phyloP scores from a whole-genome alignment of 2,113 vertebrate species.

The Cheirogaleus medius region DNA sequence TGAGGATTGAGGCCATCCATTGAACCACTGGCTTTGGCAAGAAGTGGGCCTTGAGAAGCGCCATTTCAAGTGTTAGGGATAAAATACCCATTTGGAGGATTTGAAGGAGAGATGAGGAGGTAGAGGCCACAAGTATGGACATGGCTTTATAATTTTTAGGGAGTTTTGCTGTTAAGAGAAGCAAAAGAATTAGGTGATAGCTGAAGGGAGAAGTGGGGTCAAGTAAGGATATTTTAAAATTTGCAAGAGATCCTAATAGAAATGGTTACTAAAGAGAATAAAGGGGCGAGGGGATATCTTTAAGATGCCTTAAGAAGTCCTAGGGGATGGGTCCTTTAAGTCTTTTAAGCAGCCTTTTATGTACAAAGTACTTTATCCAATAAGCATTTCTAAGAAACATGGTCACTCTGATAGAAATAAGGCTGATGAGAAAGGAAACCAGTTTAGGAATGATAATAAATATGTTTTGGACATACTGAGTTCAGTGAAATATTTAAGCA shows the following conservation, averaged over 20 bases:
- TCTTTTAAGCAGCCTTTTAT: background rate
- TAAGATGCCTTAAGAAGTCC: background rate
- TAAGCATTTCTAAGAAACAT: background rate
- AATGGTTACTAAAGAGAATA: conserved; percentile 26
- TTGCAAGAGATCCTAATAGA: background rate
- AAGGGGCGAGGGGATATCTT: no score
- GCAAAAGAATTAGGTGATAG: background rate
- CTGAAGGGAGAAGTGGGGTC: background rate
- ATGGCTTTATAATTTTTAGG: background rate
- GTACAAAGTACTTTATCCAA: background rate
- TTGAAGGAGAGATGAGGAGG: background rate
- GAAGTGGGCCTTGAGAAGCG: background rate
- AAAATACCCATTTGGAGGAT: background rate
- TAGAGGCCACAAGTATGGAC: background rate
- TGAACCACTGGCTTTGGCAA: background rate
- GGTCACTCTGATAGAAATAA: background rate
- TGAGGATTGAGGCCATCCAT: background rate
- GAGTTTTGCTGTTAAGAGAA: background rate
- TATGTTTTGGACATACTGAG: background rate
- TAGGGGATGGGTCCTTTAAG: background rate
- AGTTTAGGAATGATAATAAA: conserved; percentile 3
- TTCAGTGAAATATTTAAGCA: conserved; percentile 24
- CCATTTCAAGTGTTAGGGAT: background rate
- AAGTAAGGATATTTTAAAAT: background rate
- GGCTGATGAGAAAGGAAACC: background rate